Evolutionary conservation across 1,140 invertebrate genomes (phyloP), one percentile per base, ranked within the genome.

Genomic region (Panagrolaimus sp.): DNA sequence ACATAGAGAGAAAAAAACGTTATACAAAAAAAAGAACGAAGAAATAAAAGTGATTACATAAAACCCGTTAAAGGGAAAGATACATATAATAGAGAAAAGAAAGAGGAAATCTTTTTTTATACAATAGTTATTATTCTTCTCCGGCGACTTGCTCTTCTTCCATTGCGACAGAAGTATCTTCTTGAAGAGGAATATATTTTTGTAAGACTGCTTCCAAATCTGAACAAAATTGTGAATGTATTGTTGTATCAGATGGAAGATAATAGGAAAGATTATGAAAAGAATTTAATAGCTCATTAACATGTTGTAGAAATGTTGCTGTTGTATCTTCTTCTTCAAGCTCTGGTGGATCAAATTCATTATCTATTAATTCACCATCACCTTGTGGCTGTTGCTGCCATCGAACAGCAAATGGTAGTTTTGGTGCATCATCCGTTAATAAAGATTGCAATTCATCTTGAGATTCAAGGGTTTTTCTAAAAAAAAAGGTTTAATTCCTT

Each of bases 391-490:
- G 51, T 4, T 20, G 51, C 4, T 14, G n/a, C 51, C 51, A 57
- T n/a, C 27, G 51, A 11, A 57, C 13, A 5, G 51, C 51, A 13
- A 57, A 57, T 20, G 51, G 51, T 0, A 57, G 51, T 9, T 20
- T n/a, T 57, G 51, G 51, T 20, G 20, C 51, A 11, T 20, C 9
- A 38, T 38, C 31, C 7, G 1, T 57, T 16, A 20, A 3, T 23
- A 11, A n/a, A 5, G 8, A 57, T 27, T 25, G 20, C 51, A 20
- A 16, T 16, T 25, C n/a, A 27, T 27, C 51, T 57, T 57, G 51
- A 1, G 14, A 20, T 57, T 57, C 51, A 27, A 57, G 51, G n/a
- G 51, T 57, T 57, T 57, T 57, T 9, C 51, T 57, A 27, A 57
- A 57, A 57, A 1, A 1, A 27, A 1, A 1, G 16, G 48, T 25